Base-by-base conservation (phyloP, 2,797 vertebrate species). In the Jordanella pulchra region DNA sequence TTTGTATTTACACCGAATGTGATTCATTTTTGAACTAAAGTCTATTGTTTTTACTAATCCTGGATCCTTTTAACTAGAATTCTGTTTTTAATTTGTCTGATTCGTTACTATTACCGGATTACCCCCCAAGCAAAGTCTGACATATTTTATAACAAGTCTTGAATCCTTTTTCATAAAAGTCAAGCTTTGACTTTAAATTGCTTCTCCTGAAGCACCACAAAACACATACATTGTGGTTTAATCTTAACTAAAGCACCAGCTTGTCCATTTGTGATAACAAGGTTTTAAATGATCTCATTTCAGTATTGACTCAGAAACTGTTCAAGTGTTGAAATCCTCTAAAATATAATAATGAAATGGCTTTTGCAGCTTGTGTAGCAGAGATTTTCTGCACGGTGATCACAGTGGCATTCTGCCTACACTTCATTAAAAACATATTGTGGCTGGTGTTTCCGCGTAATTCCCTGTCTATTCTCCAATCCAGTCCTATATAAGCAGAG, bases 241-340 rank as follows among this genome's bases (percentile, higher is more conserved):
- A 68, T 71, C 67, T 71, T 58, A 78, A 80, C 66, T 58, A 51
- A 7, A 70, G 72, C 67, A 7, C 10, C 1, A 30, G 73, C 65
- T 71, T 74, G 69, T 87, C 72, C 72, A 1, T 18, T 21, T 48
- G 58, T 69, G 82, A 88, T 87, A 87, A 82, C 72, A 2, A 30
- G n/a, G 45, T 39, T 72, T 79, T 79, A 80, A 86, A 85, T 82
- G 23, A 84, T 83, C 75, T 84, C 25, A 86, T 86, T 86, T 55
- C 53, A 71, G 67, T 18, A 25, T 28, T 0, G 69, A 84, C 70
- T 81, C 55, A 48, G 72, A 82, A 88, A 82, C 76, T 51, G 30
- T 60, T 90, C 76, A 53, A 80, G 84, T 85, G 85, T 87, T 85
- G 76, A 88, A 84, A 86, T 86, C 78, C 80, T 81, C 81, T 76